These are phyloP conservation scores for Drosophila serrata DNA, from an alignment of 1,140 invertebrate genomes.

Conservation along the genomic window DNA sequence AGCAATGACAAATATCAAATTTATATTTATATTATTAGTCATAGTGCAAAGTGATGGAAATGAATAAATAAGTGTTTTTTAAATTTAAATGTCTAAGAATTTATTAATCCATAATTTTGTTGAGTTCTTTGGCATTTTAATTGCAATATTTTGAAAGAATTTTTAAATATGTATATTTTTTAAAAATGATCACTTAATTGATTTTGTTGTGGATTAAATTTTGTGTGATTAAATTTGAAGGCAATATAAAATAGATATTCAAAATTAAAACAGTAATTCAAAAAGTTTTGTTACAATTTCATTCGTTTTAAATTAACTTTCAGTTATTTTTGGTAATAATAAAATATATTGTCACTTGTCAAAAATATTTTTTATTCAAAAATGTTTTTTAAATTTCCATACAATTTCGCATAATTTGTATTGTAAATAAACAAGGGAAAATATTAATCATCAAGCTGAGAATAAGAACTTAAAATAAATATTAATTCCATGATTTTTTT, in stretches of 20 bases:
- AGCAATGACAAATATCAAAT: background rate
- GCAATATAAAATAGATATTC: background rate
- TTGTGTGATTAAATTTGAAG: background rate
- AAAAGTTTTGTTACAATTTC: background rate
- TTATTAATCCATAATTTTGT: background rate
- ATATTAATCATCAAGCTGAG: no score
- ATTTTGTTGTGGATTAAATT: background rate
- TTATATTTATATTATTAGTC: background rate
- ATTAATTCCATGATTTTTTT: no score
- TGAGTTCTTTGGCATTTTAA: background rate
- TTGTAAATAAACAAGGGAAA: background rate
- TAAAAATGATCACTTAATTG: background rate
- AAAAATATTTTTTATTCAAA: background rate
- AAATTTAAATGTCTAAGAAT: background rate
- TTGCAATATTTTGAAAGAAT: background rate
- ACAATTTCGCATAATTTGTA: background rate
- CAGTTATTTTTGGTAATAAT: background rate
- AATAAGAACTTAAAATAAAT: no score
- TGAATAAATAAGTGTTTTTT: background rate
- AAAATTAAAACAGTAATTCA: background rate
- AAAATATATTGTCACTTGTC: no score
- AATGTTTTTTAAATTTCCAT: background rate
- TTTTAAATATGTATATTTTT: background rate
- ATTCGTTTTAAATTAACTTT: background rate
- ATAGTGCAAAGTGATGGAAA: background rate